These are phyloP conservation scores for Callionymus lyra DNA, from an alignment of 2,113 vertebrate species.

Conservation along the genomic window DNA sequence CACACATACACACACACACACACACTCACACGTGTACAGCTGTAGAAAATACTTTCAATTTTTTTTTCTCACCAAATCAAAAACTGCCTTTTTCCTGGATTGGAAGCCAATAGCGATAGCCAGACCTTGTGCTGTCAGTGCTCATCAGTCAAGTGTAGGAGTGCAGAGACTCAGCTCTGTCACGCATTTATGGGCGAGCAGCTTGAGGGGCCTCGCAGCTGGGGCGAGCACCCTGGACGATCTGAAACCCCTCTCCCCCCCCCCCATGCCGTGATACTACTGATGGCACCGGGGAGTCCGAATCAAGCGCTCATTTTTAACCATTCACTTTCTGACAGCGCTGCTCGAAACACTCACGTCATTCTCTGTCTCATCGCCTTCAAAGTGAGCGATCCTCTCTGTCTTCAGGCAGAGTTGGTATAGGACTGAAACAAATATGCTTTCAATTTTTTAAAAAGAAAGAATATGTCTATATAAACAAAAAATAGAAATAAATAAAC, in stretches of 20 bases:
- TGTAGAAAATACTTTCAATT: slow-evolving; percentile 27
- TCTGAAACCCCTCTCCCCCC: too few relatives aligned
- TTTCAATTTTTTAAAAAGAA: too few relatives aligned
- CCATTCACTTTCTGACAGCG: too few relatives aligned
- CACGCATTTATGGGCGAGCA: neutral
- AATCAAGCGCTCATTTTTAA: too few relatives aligned
- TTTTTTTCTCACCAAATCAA: slow-evolving; percentile 2
- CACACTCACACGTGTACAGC: slow-evolving; percentile 3
- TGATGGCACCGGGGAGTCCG: too few relatives aligned
- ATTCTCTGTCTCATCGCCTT: slow-evolving; percentile 3
- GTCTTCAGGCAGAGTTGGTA: slow-evolving; percentile 23
- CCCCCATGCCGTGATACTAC: too few relatives aligned
- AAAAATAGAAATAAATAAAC: too few relatives aligned
- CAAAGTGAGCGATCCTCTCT: slow-evolving; percentile 16
- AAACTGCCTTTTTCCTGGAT: neutral
- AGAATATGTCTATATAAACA: too few relatives aligned
- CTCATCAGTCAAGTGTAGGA: slow-evolving; percentile 2
- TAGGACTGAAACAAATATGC: too few relatives aligned
- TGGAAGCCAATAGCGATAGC: neutral
- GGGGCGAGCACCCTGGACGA: neutral
- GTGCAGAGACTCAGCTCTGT: neutral
- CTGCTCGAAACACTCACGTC: neutral
- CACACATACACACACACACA: too few relatives aligned
- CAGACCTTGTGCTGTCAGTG: slow-evolving; percentile 1
- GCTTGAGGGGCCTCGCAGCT: neutral